These are phyloP conservation scores for Macroglossus sobrinus DNA, from an alignment of 2,113 vertebrate genomes.

Conservation along the genomic window DNA sequence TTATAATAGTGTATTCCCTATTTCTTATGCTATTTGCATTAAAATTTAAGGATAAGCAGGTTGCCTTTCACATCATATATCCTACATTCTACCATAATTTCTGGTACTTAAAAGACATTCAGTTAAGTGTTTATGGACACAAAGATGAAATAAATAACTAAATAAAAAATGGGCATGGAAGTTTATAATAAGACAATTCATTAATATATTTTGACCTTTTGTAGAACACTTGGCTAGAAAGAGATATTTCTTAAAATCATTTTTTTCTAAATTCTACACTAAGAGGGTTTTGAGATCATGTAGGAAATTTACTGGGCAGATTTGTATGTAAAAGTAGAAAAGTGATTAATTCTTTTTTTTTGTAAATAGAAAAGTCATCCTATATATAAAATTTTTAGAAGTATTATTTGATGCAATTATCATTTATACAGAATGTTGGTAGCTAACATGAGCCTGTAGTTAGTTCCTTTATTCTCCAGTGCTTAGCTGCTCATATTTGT, in stretches of 20 bases:
- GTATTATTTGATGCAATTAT: neutral
- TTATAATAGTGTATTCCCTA: neutral
- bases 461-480: neutral
- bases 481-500: constrained; percentile 8
- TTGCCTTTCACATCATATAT: neutral
- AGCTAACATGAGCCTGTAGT: neutral
- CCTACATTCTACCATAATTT: neutral
- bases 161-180: neutral
- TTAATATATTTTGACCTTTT: constrained; percentile 5
- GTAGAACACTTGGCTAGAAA: neutral
- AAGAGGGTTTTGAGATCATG: neutral
- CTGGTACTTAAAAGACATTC: neutral
- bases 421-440: neutral
- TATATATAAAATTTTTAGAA: neutral
- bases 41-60: neutral
- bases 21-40: neutral
- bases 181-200: neutral
- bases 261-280: neutral
- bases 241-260: neutral
- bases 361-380: neutral
- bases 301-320: neutral
- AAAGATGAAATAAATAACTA: neutral
- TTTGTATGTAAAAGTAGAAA: neutral
- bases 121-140: neutral
- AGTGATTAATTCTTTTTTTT: neutral